Evolutionary conservation across 2,113 vertebrate species (phyloP).

Genomic region (Neotoma lepida): DNA sequence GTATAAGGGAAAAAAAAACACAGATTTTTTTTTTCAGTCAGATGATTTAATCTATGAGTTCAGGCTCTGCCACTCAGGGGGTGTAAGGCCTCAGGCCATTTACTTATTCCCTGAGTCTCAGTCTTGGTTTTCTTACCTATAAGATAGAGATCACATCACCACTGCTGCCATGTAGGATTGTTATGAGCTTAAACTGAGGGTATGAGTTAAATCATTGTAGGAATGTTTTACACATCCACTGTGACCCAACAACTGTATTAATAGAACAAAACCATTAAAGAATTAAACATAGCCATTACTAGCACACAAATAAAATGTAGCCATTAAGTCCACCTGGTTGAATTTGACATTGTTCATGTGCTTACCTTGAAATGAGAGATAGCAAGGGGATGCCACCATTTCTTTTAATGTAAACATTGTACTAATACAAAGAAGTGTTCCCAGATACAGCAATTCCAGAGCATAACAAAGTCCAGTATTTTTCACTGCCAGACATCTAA

Average conservation of each 20-base stretch:
- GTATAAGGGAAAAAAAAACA: neutral
- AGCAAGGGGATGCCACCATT: constrained; percentile 49
- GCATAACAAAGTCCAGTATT: constrained; percentile 68
- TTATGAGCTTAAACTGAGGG: neutral
- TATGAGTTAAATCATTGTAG: constrained; percentile 38
- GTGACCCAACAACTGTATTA: constrained; percentile 34
- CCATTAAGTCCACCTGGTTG: constrained; percentile 56
- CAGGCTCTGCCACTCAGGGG: constrained; percentile 30
- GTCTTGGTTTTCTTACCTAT: constrained; percentile 53
- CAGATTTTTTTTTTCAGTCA: constrained; percentile 37
- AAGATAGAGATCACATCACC: constrained; percentile 28
- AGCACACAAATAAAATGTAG: constrained; percentile 57
- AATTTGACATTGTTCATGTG: constrained; percentile 63
- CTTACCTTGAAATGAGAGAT: constrained; percentile 38
- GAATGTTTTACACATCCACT: constrained; percentile 57
- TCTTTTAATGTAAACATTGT: constrained; percentile 58
- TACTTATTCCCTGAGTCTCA: neutral
- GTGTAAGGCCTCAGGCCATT: neutral
- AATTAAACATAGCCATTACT: constrained; percentile 63
- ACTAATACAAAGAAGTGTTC: constrained; percentile 54
- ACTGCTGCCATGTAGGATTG: neutral
- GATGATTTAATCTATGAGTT: constrained; percentile 35
- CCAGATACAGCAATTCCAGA: constrained; percentile 56
- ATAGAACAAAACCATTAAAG: constrained; percentile 41
- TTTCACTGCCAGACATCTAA: constrained; percentile 67